phyloP scores from a whole-genome alignment of 1,140 invertebrate genomes.

The Megalopta genalis region DNA sequence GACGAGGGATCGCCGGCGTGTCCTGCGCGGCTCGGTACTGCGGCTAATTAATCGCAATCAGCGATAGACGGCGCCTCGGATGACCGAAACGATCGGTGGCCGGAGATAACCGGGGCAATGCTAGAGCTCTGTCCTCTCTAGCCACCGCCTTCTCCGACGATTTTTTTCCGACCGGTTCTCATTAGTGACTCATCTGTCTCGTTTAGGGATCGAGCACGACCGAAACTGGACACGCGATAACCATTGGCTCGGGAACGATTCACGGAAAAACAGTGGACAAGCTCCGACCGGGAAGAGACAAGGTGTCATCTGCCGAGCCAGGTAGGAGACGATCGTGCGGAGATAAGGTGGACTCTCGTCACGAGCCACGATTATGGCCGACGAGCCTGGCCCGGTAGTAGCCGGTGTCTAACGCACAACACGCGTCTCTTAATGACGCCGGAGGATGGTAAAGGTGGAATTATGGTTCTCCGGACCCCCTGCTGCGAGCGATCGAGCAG shows the following conservation, averaged over 20 bases:
- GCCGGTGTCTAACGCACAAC: constrained; percentile 53
- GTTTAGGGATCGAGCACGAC: constrained; percentile 18
- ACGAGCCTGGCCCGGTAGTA: constrained; percentile 39
- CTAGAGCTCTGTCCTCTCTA: constrained; percentile 8
- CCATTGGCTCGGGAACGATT: constrained; percentile 21
- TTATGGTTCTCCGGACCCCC: constrained; percentile 55
- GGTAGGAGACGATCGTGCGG: constrained; percentile 56
- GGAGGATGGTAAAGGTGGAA: constrained; percentile 54
- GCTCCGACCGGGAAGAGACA: constrained; percentile 9
- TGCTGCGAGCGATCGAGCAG: constrained; percentile 57
- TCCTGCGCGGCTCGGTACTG: constrained; percentile 18
- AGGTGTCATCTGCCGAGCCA: constrained; percentile 51
- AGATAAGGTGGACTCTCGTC: constrained; percentile 50
- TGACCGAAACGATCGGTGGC: constrained; percentile 49
- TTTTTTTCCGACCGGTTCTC: constrained; percentile 49
- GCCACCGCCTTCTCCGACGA: constrained; percentile 2
- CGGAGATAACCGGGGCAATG: constrained; percentile 59
- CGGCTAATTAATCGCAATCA: constrained; percentile 61
- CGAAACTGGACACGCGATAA: constrained; percentile 22
- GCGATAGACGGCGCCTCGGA: constrained; percentile 51
- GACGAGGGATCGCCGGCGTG: constrained; percentile 3
- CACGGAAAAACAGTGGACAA: background rate
- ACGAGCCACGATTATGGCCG: constrained; percentile 21
- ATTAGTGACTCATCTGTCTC: constrained; percentile 68
- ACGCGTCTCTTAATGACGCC: constrained; percentile 56